Evolutionary conservation across 23 tunicate genomes (phyloP), one percentile per base, ranked within the genome.

Genomic region (Trididemnum nubilum): DNA sequence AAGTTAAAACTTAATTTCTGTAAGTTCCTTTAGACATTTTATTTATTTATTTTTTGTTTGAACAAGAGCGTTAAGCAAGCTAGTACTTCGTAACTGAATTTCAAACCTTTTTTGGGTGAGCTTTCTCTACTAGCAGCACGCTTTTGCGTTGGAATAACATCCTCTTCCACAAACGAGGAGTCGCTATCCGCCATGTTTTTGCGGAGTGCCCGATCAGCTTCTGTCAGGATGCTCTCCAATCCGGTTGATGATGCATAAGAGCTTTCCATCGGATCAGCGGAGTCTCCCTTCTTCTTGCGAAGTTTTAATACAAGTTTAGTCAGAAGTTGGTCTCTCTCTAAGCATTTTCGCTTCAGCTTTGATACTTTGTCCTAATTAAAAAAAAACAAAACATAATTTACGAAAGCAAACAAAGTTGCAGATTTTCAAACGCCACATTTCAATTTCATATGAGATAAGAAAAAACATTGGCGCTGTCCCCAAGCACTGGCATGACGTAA

Each of bases 261-360:
- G 36, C 64, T 3, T 0, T 57, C 82, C 34, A 30, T 33, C 24
- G 60, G 51, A 34, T 86, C 80, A 33, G 52, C 78, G 15, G 35
- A 33, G 24, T 65, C 44, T 4, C 64, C 76, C 21, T 82, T 82
- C 34, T 82, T 76, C 51, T 85, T 77, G 0, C 80, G 71, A 3
- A 82, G 30, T 67, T 88, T 88, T 29, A 88, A 35, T 2, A 88
- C 64, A 7, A 88, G 83, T 66, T 88, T 88, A 2, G 93, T 83
- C 82, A 88, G 50, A 24, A 88, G 72, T 44, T 82, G 87, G 33
- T 88, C 93, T 33, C 93, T 70, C 50, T 88, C 93, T 33, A 82
- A 28, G 51, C 93, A 88, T 65, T 88, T 88, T 32, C 87, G 80
- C 51, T 88, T 88, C 61, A 88, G 78, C 61, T 88, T 49, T 1